Evolutionary conservation across 2,113 vertebrate species (phyloP), one percentile per base, ranked within the genome.

Genomic region (Hippolais icterina): DNA sequence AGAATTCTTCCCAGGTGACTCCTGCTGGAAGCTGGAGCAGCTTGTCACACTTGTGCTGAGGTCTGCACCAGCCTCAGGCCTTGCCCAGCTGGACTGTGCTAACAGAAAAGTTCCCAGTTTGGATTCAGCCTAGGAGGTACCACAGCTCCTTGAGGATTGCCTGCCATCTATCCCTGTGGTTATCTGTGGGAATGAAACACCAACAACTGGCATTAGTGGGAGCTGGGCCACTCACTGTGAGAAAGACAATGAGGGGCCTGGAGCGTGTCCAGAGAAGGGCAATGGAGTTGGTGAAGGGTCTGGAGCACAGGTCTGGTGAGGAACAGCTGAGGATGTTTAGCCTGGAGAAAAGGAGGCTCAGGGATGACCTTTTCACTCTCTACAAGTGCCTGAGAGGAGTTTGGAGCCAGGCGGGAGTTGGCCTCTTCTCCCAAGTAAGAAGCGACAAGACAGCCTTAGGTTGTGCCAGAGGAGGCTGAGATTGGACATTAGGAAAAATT

Each of bases 201-300:
- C 49, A 42, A 13, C 61, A 59, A 12, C 11, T 61, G 63, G 21
- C 54, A 35, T 57, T 77, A 63, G 28, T 33, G 42, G 66, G 63
- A 85, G 21, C 25, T 88, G 63, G 47, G 35, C 29, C 31, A 18
- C 12, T 69, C 41, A 4, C 22, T 56, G 5, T 68, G 14, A 63
- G 47, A 42, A 69, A 20, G 47, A 69, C 49, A 37, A 2, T 54
- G 54, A 61, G 7, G 41, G 6, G 25, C 70, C 70, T 69, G 56
- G 35, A 63, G 35, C 0, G 1, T 13, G 31, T 42, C 35, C 56
- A 16, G 63, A 28, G 54, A 49, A 37, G 10, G 63, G 25, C 87
- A 49, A 1, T 0, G 0, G 35, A 63, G 18, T 41, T 63, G 54
- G 8, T 5, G 63, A 42, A 42, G 56, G 35, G 12, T 37, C 41